A percentile compares a stretch with the other conserved stretches of the same genome.
Evolutionary conservation across 2,888 invertebrate species (phyloP).

Genomic region (Tipula vernalis): DNA sequence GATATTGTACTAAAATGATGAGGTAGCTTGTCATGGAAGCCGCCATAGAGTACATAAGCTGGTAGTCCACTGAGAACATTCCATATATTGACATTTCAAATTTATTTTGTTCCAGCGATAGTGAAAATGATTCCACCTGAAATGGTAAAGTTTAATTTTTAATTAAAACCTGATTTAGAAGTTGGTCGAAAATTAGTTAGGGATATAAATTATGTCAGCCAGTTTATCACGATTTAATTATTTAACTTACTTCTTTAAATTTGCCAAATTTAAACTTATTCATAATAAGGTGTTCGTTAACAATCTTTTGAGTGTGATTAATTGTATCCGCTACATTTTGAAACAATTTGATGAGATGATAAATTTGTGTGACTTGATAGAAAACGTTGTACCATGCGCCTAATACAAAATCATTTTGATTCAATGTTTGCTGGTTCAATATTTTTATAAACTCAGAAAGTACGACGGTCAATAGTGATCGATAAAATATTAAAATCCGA

Average conservation of each 20-base stretch:
- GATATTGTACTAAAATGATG: neutral
- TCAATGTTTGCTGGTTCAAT: neutral
- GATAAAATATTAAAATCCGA: neutral
- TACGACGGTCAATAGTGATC: neutral
- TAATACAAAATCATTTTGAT: neutral
- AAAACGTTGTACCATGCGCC: neutral
- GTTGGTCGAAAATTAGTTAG: too few species aligned
- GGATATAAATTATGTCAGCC: too few species aligned
- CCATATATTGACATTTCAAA: neutral
- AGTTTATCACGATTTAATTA: too few species aligned
- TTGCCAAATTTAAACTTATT: too few species aligned
- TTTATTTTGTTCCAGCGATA: neutral
- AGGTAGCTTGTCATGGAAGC: neutral
- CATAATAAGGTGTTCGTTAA: neutral
- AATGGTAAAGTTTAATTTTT: too few species aligned
- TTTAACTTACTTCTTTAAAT: too few species aligned
- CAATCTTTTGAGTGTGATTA: neutral
- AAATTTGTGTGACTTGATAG: neutral
- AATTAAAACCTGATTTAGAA: too few species aligned
- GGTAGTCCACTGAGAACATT: neutral
- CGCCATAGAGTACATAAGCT: neutral
- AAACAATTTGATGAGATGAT: neutral
- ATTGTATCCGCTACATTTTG: neutral
- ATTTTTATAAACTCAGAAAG: neutral
- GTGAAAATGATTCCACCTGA: too few species aligned